phyloP scores from a whole-genome alignment of 2,888 invertebrate genomes.

The Sipha maydis region DNA sequence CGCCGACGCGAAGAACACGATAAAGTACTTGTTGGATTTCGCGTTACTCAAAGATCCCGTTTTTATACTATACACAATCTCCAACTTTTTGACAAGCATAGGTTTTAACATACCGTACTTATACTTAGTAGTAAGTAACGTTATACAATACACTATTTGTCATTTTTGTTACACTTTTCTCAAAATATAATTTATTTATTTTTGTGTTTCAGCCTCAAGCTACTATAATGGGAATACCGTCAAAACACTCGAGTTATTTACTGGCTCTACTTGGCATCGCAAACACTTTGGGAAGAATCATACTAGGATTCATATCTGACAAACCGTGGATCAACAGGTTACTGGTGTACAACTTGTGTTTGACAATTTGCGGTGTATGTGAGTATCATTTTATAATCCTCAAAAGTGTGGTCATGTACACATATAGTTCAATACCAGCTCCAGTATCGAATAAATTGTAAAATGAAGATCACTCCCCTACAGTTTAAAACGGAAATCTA shows the following conservation, averaged over 20 bases:
- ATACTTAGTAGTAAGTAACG: slow-evolving; percentile 75
- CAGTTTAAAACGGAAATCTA: too few species aligned
- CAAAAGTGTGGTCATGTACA: too few species aligned
- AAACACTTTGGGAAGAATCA: slow-evolving; percentile 88
- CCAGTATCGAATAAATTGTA: background rate
- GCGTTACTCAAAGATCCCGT: slow-evolving; percentile 84
- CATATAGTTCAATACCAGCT: too few species aligned
- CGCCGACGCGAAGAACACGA: slow-evolving; percentile 76
- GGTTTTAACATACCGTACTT: slow-evolving; percentile 95
- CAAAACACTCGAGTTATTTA: slow-evolving; percentile 75
- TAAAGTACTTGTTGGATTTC: slow-evolving; percentile 86
- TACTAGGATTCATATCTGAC: slow-evolving; percentile 87
- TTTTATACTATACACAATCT: slow-evolving; percentile 89
- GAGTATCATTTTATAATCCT: slow-evolving; percentile 68
- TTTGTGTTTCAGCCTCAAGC: slow-evolving; percentile 74
- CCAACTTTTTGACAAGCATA: slow-evolving; percentile 94
- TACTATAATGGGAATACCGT: slow-evolving; percentile 71
- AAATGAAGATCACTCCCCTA: background rate
- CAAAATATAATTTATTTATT: background rate
- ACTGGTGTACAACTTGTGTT: slow-evolving; percentile 86
- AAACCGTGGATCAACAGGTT: slow-evolving; percentile 92
- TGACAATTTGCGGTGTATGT: slow-evolving; percentile 89
- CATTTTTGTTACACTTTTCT: background rate
- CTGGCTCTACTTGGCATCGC: slow-evolving; percentile 86
- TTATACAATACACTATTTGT: background rate